A percentile compares a stretch with the other conserved stretches of the same genome.
phyloP scores from a whole-genome alignment of 2,888 invertebrate species.

The Meiosimyza decipiens region DNA sequence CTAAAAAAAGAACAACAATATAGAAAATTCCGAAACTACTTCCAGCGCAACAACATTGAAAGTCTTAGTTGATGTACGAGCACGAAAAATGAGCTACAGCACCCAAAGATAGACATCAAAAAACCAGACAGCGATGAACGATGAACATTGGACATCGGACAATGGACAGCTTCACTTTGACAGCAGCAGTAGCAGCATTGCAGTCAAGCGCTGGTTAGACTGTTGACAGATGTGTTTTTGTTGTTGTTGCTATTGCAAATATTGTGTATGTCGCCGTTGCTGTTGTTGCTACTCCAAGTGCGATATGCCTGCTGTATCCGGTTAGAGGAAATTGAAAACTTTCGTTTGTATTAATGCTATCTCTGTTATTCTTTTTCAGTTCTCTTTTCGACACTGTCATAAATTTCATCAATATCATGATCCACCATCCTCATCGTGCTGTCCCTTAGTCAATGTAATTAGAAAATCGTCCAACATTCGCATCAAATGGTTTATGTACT shows the following conservation, averaged over 20 bases:
- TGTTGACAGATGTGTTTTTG: conserved; percentile 1
- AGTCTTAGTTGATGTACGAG: too few species aligned
- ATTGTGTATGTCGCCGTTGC: conserved; percentile 28
- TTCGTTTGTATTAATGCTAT: conserved; percentile 42
- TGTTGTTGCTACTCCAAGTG: conserved; percentile 54
- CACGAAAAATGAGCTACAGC: too few species aligned
- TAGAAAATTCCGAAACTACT: too few species aligned
- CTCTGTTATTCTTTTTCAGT: background rate
- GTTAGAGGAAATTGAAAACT: conserved; percentile 59
- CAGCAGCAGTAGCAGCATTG: too few species aligned
- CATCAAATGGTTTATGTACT: background rate
- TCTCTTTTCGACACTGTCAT: background rate
- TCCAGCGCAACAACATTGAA: too few species aligned
- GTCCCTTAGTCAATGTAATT: background rate
- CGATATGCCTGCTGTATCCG: conserved; percentile 55
- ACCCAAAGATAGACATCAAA: too few species aligned
- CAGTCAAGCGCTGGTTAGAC: background rate
- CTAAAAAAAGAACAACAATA: too few species aligned
- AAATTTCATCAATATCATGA: background rate
- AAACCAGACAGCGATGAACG: too few species aligned
- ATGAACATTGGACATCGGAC: too few species aligned
- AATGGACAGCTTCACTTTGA: too few species aligned
- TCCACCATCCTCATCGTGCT: background rate
- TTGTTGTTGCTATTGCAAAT: background rate
- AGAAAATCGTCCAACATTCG: conserved; percentile 18